These are phyloP conservation scores for Chloromyia formosa DNA, from an alignment of 2,888 invertebrate genomes.

Conservation along the genomic window DNA sequence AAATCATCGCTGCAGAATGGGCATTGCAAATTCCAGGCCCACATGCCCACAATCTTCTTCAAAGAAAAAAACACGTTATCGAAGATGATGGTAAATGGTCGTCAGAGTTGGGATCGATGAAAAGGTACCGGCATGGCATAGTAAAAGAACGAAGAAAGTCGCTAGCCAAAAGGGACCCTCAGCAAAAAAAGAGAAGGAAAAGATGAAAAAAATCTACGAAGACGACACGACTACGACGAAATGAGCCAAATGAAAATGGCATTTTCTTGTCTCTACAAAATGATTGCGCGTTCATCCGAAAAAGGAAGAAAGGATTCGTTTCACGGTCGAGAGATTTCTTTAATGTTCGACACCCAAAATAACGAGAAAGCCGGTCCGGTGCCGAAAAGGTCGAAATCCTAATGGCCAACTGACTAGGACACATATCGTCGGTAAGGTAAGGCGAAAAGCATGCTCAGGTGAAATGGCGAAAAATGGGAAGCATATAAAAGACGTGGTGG, in stretches of 20 bases:
- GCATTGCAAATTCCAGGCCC: neutral
- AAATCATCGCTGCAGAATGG: neutral
- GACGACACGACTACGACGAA: neutral
- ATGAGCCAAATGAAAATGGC: conserved; percentile 41
- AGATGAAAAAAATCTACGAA: conserved; percentile 10
- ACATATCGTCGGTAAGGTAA: neutral
- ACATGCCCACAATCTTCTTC: neutral
- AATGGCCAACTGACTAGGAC: conserved; percentile 11
- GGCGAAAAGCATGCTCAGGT: conserved; percentile 3
- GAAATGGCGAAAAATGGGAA: neutral
- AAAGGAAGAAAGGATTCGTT: conserved; percentile 44
- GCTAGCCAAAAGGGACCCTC: neutral
- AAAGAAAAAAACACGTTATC: neutral
- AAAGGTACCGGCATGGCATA: neutral
- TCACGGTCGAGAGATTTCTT: conserved; percentile 42
- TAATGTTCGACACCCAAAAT: conserved; percentile 37
- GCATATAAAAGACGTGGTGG: neutral
- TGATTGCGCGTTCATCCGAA: conserved; percentile 44
- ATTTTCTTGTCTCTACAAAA: conserved; percentile 42
- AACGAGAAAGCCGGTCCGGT: conserved; percentile 27
- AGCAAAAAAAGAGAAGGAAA: neutral
- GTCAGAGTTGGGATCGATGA: too few species aligned
- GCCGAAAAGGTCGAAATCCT: conserved; percentile 39
- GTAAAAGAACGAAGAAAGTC: neutral
- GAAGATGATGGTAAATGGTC: too few species aligned